Evolutionary conservation across 2,888 invertebrate genomes (phyloP).

Genomic region (Linnaemya vulpina): DNA sequence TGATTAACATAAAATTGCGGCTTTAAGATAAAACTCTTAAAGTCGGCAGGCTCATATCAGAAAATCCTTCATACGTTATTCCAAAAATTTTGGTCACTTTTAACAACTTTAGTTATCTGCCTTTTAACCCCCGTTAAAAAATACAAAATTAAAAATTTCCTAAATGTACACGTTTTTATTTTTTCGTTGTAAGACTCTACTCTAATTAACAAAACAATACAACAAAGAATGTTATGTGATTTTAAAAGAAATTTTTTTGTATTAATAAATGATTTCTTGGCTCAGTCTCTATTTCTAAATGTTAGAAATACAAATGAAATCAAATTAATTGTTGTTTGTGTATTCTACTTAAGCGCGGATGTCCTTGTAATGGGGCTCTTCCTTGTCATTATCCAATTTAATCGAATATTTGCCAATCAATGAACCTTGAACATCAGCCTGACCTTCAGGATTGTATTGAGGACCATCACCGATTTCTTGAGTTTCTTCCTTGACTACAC

Average conservation of each 20-base stretch:
- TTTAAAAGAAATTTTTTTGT: constrained; percentile 9
- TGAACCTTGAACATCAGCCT: constrained; percentile 83
- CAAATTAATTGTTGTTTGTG: constrained; percentile 35
- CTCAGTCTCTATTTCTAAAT: constrained; percentile 79
- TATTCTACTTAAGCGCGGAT: constrained; percentile 70
- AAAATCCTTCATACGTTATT: too few species aligned
- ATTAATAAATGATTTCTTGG: constrained; percentile 73
- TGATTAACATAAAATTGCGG: too few species aligned
- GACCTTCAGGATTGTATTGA: constrained; percentile 83
- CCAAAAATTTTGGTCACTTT: not conserved
- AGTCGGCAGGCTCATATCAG: too few species aligned
- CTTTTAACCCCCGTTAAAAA: not conserved
- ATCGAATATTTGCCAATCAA: constrained; percentile 83
- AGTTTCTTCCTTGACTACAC: constrained; percentile 84
- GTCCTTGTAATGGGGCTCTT: constrained; percentile 80
- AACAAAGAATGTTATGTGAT: constrained; percentile 46
- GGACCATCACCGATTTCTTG: constrained; percentile 84
- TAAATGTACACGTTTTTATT: constrained; percentile 38
- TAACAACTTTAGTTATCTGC: not conserved
- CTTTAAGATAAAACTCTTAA: too few species aligned
- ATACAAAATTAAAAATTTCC: not conserved
- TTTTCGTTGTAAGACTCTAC: constrained; percentile 45
- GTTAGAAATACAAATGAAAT: constrained; percentile 76
- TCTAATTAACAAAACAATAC: constrained; percentile 60
- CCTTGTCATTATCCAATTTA: constrained; percentile 80